Evolutionary conservation across 1,140 invertebrate species (phyloP).

Genomic region (Teleopsis dalmanni): DNA sequence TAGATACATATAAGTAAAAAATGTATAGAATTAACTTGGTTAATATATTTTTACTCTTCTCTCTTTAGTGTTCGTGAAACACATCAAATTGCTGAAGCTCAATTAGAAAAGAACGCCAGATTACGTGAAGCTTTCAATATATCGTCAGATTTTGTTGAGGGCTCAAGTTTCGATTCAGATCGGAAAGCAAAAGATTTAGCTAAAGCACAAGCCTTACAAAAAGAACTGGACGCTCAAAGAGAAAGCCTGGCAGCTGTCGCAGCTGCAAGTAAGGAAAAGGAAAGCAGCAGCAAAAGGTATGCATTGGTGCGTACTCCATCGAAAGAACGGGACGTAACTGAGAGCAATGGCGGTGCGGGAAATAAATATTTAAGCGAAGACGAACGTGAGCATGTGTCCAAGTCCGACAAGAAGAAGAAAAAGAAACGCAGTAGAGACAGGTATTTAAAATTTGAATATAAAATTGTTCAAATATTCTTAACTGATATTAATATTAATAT

Average conservation of each 20-base stretch:
- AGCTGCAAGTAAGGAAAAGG: slow-evolving; percentile 42
- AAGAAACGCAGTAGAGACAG: slow-evolving; percentile 39
- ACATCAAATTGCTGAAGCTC: slow-evolving; percentile 93
- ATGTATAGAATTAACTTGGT: background rate
- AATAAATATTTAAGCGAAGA: slow-evolving; percentile 21
- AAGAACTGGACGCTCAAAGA: slow-evolving; percentile 47
- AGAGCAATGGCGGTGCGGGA: slow-evolving; percentile 7
- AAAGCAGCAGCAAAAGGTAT: slow-evolving; percentile 48
- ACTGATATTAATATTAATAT: slow-evolving; percentile 4
- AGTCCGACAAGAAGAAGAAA: slow-evolving; percentile 51
- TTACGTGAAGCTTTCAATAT: slow-evolving; percentile 92
- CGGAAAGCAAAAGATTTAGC: slow-evolving; percentile 67
- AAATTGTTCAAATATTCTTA: background rate
- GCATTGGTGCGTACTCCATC: slow-evolving; percentile 58
- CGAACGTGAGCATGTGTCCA: slow-evolving; percentile 32
- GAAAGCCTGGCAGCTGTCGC: slow-evolving; percentile 47
- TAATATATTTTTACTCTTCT: background rate
- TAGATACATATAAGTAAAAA: background rate
- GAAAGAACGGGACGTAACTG: slow-evolving; percentile 28
- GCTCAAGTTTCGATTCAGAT: slow-evolving; percentile 84
- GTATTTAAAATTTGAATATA: slow-evolving; percentile 17
- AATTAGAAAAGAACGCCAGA: slow-evolving; percentile 89
- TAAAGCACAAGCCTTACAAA: slow-evolving; percentile 49
- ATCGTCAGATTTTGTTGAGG: slow-evolving; percentile 87
- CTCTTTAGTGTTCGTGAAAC: slow-evolving; percentile 80